These are phyloP conservation scores for Accipiter virgatus DNA, from an alignment of 2,113 vertebrate species.

Conservation along the genomic window DNA sequence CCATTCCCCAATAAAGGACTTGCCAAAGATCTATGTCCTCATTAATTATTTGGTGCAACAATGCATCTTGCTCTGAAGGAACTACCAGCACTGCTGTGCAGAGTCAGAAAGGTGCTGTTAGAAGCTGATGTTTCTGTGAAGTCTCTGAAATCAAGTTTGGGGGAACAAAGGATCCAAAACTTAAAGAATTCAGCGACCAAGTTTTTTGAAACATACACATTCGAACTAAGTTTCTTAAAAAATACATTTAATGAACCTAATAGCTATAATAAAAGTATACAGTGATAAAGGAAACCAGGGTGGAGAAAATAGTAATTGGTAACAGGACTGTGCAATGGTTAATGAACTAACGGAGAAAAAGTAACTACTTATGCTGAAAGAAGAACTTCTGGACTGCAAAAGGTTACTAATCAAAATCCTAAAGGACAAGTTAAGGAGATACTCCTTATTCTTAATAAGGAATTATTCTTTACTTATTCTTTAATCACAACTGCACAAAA, in stretches of 20 bases:
- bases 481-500: background rate
- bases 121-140: background rate
- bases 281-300: background rate
- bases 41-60: background rate
- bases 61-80: background rate
- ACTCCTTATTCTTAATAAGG: background rate
- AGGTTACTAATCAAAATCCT: background rate
- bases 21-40: background rate
- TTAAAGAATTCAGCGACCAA: background rate
- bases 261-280: background rate
- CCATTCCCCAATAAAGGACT: background rate
- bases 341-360: background rate
- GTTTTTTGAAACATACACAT: background rate
- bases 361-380: background rate
- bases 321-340: background rate
- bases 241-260: background rate
- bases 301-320: background rate
- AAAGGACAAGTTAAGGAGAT: background rate
- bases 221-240: background rate
- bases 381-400: background rate
- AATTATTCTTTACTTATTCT: background rate
- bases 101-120: background rate
- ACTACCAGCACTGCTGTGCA: background rate
- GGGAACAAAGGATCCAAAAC: background rate
- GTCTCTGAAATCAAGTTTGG: background rate